Percentiles rank a stretch among this genome's conserved stretches.
These are phyloP conservation scores for Tadarida brasiliensis DNA, from an alignment of 2,797 vertebrate genomes.

Conservation along the genomic window DNA sequence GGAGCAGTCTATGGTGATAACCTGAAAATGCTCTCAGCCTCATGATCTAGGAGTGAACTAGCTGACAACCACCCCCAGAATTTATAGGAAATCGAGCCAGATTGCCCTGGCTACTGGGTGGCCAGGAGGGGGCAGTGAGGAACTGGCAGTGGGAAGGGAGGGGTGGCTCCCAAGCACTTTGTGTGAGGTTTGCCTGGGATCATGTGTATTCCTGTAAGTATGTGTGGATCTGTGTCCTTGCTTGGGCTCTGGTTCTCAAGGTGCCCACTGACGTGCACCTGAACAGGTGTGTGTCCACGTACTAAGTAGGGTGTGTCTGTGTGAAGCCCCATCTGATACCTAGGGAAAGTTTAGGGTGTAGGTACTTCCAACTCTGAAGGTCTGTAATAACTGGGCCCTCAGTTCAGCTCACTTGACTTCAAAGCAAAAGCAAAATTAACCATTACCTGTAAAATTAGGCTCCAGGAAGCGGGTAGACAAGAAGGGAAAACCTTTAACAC, in stretches of 20 bases:
- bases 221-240: conserved; percentile 19
- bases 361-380: neutral
- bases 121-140: conserved; percentile 83
- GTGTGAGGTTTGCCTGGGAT: neutral
- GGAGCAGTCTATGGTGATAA: neutral
- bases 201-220: conserved; percentile 23
- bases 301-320: neutral
- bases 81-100: conserved; percentile 60
- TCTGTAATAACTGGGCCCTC: neutral
- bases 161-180: neutral
- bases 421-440: conserved; percentile 31
- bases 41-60: neutral
- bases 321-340: neutral
- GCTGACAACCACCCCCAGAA: neutral
- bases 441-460: neutral
- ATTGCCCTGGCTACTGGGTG: conserved; percentile 47
- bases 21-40: neutral
- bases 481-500: neutral
- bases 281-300: neutral
- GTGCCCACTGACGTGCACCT: neutral
- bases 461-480: neutral
- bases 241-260: neutral
- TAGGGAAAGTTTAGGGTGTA: neutral
- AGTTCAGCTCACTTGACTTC: neutral
- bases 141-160: conserved; percentile 45